Percentiles rank a stretch among this genome's conserved stretches.
Evolutionary conservation across 2,888 invertebrate species (phyloP).

Genomic region (Trachelus troglodyta): DNA sequence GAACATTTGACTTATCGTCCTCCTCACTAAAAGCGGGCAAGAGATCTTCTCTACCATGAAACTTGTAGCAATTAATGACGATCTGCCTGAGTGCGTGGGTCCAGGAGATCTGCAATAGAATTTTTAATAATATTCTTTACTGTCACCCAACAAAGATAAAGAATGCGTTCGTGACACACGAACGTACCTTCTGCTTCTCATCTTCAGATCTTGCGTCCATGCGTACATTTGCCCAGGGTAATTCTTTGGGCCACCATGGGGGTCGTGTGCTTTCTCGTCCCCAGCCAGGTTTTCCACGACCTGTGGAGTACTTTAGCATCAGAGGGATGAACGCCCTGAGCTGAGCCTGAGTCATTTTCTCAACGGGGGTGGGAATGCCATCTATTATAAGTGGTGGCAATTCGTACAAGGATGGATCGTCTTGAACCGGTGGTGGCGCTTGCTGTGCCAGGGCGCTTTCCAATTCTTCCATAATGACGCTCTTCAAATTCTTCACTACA

Average conservation of each 20-base stretch:
- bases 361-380: constrained; percentile 97
- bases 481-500: constrained; percentile 90
- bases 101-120: constrained; percentile 87
- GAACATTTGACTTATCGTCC: constrained; percentile 80
- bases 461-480: constrained; percentile 94
- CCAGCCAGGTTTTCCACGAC: constrained; percentile 97
- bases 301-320: constrained; percentile 98
- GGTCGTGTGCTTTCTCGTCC: constrained; percentile 95
- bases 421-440: constrained; percentile 85
- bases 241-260: constrained; percentile 98
- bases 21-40: constrained; percentile 94
- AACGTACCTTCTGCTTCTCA: constrained; percentile 91
- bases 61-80: constrained; percentile 98
- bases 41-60: constrained; percentile 95
- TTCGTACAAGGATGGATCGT: constrained; percentile 94
- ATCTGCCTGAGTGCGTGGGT: constrained; percentile 96
- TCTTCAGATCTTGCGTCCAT: constrained; percentile 97
- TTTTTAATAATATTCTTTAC: neutral
- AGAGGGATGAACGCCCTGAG: constrained; percentile 95
- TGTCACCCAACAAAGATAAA: neutral
- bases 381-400: constrained; percentile 96
- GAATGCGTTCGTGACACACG: neutral
- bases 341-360: constrained; percentile 99
- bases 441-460: constrained; percentile 94
- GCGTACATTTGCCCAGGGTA: constrained; percentile 98